Evolutionary conservation across 2,797 vertebrate genomes (phyloP).

Genomic region (Orientallactaga sibirica): DNA sequence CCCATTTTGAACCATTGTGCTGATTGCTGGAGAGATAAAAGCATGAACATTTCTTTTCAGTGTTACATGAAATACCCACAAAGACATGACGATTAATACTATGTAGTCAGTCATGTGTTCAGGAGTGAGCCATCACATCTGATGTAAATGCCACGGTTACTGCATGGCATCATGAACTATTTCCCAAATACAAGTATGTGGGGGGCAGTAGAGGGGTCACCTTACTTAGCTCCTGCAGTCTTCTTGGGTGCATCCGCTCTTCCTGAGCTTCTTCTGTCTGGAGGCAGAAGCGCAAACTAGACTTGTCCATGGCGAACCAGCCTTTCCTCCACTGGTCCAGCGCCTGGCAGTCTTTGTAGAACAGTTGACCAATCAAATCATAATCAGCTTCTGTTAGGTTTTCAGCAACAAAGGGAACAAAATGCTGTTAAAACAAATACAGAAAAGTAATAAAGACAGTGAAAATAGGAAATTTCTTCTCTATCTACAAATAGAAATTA

Average conservation of each 20-base stretch:
- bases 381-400: conserved; percentile 90
- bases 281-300: conserved; percentile 92
- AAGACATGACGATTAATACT: conserved; percentile 11
- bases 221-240: conserved; percentile 98
- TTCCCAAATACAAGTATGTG: neutral
- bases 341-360: conserved; percentile 96
- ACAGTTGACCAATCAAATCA: conserved; percentile 94
- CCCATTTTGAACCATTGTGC: conserved; percentile 92
- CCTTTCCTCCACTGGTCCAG: conserved; percentile 95
- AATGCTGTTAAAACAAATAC: conserved; percentile 90
- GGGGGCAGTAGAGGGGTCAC: too few species aligned
- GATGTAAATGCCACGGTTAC: neutral
- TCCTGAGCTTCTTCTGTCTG: conserved; percentile 89
- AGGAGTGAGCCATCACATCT: neutral
- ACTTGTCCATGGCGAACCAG: conserved; percentile 95
- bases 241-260: conserved; percentile 93
- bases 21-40: conserved; percentile 90
- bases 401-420: conserved; percentile 91
- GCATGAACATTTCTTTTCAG: neutral
- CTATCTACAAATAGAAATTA: neutral
- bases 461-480: conserved; percentile 63
- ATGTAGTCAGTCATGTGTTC: neutral
- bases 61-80: neutral
- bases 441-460: conserved; percentile 80
- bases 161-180: neutral